phyloP scores from a whole-genome alignment of 2,888 invertebrate genomes.

The Chironomus riparius region DNA sequence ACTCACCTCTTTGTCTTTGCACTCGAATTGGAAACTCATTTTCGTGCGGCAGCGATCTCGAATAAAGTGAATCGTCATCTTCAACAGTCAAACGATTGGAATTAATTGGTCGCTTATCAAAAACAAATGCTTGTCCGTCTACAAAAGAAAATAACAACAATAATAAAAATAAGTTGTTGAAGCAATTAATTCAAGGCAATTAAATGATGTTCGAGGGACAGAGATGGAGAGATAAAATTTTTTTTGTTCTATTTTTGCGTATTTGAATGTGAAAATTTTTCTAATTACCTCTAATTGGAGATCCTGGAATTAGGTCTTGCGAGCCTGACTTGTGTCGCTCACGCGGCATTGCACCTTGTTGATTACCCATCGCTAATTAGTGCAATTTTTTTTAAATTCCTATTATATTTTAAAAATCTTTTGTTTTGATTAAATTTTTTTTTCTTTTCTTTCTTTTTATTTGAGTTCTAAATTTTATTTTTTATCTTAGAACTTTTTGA shows the following conservation, averaged over 20 bases:
- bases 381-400: too few species aligned
- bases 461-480: too few species aligned
- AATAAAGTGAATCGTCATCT: slow-evolving; percentile 72
- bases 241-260: slow-evolving; percentile 9
- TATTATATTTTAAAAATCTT: too few species aligned
- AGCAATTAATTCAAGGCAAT: too few species aligned
- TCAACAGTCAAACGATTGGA: slow-evolving; percentile 56
- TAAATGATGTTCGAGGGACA: too few species aligned
- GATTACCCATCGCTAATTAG: slow-evolving; percentile 7
- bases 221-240: not conserved
- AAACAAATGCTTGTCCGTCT: slow-evolving; percentile 75
- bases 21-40: slow-evolving; percentile 37
- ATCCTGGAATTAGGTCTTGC: slow-evolving; percentile 46
- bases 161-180: too few species aligned
- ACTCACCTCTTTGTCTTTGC: slow-evolving; percentile 13
- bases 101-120: slow-evolving; percentile 72
- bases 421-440: too few species aligned
- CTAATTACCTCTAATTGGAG: slow-evolving; percentile 44
- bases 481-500: too few species aligned
- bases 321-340: slow-evolving; percentile 65
- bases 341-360: slow-evolving; percentile 42
- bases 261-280: slow-evolving; percentile 3
- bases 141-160: not conserved
- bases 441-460: not conserved
- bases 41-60: slow-evolving; percentile 47